phyloP scores from a whole-genome alignment of 92 coral and sea anemone species.

The Heteractis magnifica region DNA sequence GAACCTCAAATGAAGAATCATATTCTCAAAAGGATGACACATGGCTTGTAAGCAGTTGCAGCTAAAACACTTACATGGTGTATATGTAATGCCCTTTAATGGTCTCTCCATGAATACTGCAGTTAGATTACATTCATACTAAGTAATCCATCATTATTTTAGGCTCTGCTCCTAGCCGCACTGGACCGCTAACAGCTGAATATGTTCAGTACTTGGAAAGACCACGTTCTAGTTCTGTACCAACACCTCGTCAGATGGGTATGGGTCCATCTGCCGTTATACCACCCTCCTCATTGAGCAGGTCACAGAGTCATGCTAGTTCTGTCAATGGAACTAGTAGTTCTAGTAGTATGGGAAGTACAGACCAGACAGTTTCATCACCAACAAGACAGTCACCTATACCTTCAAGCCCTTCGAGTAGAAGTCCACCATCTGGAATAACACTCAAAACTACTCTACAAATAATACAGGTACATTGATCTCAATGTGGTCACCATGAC shows the following conservation, averaged over 20 bases:
- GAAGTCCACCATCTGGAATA: slow-evolving; percentile 78
- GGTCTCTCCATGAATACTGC: neutral
- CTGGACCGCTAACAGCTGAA: slow-evolving; percentile 65
- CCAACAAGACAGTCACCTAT: slow-evolving; percentile 75
- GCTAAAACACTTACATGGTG: neutral
- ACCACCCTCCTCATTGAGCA: slow-evolving; percentile 71
- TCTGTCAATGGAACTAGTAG: slow-evolving; percentile 35
- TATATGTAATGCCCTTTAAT: neutral
- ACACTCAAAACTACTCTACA: slow-evolving; percentile 83
- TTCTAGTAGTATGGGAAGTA: slow-evolving; percentile 37
- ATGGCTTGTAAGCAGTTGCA: no score
- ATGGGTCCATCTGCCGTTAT: slow-evolving; percentile 77
- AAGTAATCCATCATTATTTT: slow-evolving; percentile 13
- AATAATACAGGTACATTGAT: slow-evolving; percentile 68
- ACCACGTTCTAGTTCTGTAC: slow-evolving; percentile 85
- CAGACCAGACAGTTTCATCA: slow-evolving; percentile 43
- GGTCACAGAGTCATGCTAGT: slow-evolving; percentile 55
- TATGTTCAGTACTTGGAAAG: slow-evolving; percentile 75
- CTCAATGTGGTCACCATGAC: no score
- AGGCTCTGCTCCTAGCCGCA: slow-evolving; percentile 88
- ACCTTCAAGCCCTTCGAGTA: slow-evolving; percentile 68
- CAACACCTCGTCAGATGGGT: slow-evolving; percentile 68
- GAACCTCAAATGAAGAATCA: no score
- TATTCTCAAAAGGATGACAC: no score
- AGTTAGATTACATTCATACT: neutral